Evolutionary conservation across 2,113 vertebrate species (phyloP), one percentile per base, ranked within the genome.

Genomic region (Megalops atlanticus): DNA sequence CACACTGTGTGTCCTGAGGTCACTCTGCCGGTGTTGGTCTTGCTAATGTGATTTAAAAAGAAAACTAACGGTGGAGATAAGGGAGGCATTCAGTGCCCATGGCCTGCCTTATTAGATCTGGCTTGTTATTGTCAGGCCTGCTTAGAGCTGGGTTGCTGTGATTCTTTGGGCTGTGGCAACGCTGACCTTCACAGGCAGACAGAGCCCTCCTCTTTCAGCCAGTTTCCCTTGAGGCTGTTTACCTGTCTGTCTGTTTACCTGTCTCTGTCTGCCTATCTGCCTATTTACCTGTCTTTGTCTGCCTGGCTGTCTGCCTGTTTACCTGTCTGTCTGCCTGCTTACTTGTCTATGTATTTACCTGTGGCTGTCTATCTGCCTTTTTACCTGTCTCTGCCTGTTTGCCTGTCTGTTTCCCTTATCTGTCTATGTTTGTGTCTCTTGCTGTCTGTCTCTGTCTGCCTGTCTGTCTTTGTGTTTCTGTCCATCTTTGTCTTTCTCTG

Each of bases 41-140:
- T 18, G 2, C 11, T 49, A 3, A 49, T 73, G 45, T 21, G 41
- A 71, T 79, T 79, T 71, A 35, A 43, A 49, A 49, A 80, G 18
- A 58, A 24, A n/a, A 43, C 33, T 24, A 71, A 72, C 41, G 27
- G 41, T 39, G n/a, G 70, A 21, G 69, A 49, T 33, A n/a, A 49
- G 33, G 40, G 7, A 24, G 27, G 41, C 15, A 36, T 72, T 7
- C 15, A 21, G 7, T 21, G 11, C 3, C 1, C 24, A n/a, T 27
- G 4, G 40, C 24, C 76, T 54, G 21, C 58, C 24, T 45, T 72
- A 72, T 80, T 80, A 72, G 68, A 73, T 72, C 78, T 80, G 41
- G 16, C 33, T 39, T 12, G 24, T 31, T 49, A 27, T 38, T 39
- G 41, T 79, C 77, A 43, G 31, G n/a, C 40, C 64, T 18, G 31